phyloP scores from a whole-genome alignment of 2,113 vertebrate species.

The Pelobates fuscus region DNA sequence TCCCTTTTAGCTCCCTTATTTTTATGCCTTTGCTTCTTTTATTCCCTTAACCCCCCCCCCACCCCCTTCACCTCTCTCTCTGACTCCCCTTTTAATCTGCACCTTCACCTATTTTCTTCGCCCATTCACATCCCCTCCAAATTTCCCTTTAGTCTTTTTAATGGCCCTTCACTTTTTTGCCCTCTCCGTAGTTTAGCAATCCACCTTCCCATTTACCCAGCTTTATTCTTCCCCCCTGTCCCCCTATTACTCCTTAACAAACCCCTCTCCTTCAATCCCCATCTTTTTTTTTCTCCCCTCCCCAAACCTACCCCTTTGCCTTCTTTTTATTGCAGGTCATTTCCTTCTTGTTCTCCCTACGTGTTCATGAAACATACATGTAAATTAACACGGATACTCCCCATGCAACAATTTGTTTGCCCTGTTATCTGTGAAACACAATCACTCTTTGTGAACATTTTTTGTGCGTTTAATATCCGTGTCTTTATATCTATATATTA shows the following conservation, averaged over 20 bases:
- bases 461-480: too few relatives aligned
- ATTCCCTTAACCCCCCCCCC: background rate
- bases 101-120: constrained; percentile 5
- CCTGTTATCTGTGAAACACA: background rate
- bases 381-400: background rate
- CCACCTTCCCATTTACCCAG: background rate
- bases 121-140: background rate
- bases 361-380: background rate
- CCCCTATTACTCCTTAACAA: too few relatives aligned
- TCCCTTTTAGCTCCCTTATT: background rate
- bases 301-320: background rate
- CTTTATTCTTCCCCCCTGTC: too few relatives aligned
- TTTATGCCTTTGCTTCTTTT: background rate
- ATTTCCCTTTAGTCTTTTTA: background rate
- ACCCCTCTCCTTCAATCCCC: too few relatives aligned
- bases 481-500: background rate
- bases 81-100: too few relatives aligned
- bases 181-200: background rate
- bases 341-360: background rate
- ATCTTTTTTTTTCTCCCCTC: background rate
- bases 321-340: background rate
- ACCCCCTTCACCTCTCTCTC: constrained; percentile 4
- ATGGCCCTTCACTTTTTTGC: background rate
- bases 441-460: too few relatives aligned
- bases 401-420: background rate